Percentiles rank a stretch among this genome's conserved stretches.
Evolutionary conservation across 2,888 invertebrate species (phyloP).

Genomic region (Drosophila hamatofila): DNA sequence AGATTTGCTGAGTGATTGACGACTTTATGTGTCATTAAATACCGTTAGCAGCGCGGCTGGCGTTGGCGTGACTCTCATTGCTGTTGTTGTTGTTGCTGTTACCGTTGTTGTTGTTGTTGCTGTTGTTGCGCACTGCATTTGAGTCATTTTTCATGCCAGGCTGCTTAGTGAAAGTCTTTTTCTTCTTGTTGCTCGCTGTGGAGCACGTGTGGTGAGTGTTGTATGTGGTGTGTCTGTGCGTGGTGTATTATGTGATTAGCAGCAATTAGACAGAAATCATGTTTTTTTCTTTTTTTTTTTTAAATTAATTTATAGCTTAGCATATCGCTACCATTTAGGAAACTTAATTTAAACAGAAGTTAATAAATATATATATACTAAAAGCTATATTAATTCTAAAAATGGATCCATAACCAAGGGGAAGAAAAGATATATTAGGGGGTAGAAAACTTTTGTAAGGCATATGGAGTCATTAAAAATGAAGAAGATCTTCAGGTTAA

Average conservation of each 20-base stretch:
- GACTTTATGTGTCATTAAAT: slow-evolving; percentile 82
- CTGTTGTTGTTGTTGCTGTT: slow-evolving; percentile 33
- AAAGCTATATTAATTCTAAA: no score
- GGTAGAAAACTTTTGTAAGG: no score
- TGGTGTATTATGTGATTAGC: slow-evolving; percentile 52
- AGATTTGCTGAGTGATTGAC: slow-evolving; percentile 81
- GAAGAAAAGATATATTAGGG: no score
- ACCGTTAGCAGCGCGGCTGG: slow-evolving; percentile 69
- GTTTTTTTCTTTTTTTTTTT: no score
- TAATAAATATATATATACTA: no score
- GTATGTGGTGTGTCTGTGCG: background rate
- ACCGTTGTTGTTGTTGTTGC: background rate
- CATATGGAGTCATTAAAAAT: no score
- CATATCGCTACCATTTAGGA: no score
- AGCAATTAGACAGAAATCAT: slow-evolving; percentile 61
- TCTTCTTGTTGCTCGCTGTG: background rate
- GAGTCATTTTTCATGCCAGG: slow-evolving; percentile 69
- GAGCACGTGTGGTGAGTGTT: background rate
- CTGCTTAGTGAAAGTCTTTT: slow-evolving; percentile 66
- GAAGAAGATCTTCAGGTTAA: no score
- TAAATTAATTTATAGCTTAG: no score
- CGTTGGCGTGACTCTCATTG: slow-evolving; percentile 25
- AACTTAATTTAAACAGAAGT: no score
- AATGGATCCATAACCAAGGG: no score
- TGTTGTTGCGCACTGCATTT: slow-evolving; percentile 34